Conservation (phyloP, 2,888 invertebrate genomes). For the Standfussiana lucernea region DNA sequence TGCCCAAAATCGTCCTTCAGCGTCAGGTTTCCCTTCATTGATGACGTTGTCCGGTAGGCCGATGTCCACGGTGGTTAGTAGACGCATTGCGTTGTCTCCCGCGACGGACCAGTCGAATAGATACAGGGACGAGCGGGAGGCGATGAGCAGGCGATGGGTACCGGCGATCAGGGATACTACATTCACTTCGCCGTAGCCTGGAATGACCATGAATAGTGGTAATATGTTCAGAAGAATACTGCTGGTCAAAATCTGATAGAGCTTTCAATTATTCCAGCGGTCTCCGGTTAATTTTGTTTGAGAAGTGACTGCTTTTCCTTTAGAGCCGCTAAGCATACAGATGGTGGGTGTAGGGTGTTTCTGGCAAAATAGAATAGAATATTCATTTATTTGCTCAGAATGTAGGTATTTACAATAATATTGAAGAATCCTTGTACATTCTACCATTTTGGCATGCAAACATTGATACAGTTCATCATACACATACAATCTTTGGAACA, state of each 20-base stretch:
- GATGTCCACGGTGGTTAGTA: conserved; percentile 77
- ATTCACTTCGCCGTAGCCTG: conserved; percentile 89
- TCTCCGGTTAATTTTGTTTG: not conserved
- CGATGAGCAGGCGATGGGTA: conserved; percentile 83
- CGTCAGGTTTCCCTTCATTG: conserved; percentile 93
- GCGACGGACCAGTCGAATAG: conserved; percentile 86
- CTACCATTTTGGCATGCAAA: too few relatives aligned
- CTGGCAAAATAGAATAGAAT: not conserved
- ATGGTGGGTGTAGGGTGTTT: not conserved
- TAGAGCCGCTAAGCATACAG: not conserved
- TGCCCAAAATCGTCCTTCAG: conserved; percentile 92
- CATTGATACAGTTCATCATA: too few relatives aligned
- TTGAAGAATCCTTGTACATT: too few relatives aligned
- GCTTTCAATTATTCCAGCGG: not conserved
- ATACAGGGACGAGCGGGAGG: conserved; percentile 84
- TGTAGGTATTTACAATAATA: too few relatives aligned
- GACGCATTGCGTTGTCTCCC: conserved; percentile 80
- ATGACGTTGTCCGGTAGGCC: conserved; percentile 88
- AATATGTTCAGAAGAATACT: not conserved
- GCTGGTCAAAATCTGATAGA: not conserved
- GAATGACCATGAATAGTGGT: not conserved
- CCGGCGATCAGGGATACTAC: conserved; percentile 85
- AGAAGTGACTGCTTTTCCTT: too few relatives aligned
- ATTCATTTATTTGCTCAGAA: too few relatives aligned
- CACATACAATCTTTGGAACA: too few relatives aligned